Evolutionary conservation across 2,797 vertebrate species (phyloP).

Genomic region (Oryzias sinensis): DNA sequence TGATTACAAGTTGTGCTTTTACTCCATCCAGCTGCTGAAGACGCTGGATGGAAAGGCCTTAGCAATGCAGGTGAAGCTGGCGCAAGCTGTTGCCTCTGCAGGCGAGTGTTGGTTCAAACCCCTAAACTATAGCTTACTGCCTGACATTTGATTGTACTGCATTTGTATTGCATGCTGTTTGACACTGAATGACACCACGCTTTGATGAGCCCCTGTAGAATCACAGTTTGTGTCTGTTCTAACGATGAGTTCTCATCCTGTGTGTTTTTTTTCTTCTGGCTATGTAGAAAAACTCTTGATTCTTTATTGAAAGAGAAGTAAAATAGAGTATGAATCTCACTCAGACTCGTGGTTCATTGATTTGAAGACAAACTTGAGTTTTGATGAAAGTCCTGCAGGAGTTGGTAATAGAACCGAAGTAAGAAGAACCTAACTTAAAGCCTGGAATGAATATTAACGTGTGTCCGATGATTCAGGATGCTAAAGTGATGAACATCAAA

Average conservation of each 20-base stretch:
- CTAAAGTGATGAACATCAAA: too few relatives aligned
- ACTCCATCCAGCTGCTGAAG: too few relatives aligned
- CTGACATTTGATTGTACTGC: conserved; percentile 76
- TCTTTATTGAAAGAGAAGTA: conserved; percentile 20
- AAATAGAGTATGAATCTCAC: conserved; percentile 10
- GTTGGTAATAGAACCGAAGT: too few relatives aligned
- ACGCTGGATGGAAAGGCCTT: too few relatives aligned
- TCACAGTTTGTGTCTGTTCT: conserved; percentile 21
- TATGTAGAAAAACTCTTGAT: conserved; percentile 7
- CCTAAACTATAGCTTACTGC: conserved; percentile 26
- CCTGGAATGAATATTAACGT: too few relatives aligned
- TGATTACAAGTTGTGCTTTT: too few relatives aligned
- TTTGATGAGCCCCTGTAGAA: conserved; percentile 40
- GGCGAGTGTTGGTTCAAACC: conserved; percentile 26
- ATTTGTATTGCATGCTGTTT: conserved; percentile 55
- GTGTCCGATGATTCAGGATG: too few relatives aligned
- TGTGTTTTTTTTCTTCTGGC: conserved; percentile 24
- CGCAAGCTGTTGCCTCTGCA: conserved; percentile 5
- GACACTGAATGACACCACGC: conserved; percentile 37
- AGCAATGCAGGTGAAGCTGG: too few relatives aligned
- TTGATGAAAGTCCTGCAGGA: too few relatives aligned
- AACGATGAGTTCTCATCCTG: conserved; percentile 1
- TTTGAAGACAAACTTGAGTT: too few relatives aligned
- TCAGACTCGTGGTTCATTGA: too few relatives aligned
- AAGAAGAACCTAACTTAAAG: too few relatives aligned